phyloP scores from a whole-genome alignment of 2,113 vertebrate species.

The Cranoglanis bouderius region DNA sequence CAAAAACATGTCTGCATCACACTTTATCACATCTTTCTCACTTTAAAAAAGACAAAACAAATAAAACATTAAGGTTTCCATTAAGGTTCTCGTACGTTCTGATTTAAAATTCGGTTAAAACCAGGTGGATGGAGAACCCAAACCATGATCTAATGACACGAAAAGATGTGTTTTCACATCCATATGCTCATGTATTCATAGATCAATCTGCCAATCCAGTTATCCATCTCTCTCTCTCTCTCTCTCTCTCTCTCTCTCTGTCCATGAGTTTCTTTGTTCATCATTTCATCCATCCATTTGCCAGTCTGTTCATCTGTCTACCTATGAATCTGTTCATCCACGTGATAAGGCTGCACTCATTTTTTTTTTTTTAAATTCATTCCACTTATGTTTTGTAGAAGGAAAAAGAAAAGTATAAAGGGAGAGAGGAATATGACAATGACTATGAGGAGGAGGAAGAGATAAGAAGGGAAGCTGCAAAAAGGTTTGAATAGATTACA shows the following conservation, averaged over 20 bases:
- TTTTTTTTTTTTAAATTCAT: background rate
- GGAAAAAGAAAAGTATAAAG: background rate
- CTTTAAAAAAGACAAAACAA: too few relatives aligned
- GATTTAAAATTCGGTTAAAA: background rate
- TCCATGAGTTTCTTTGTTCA: too few relatives aligned
- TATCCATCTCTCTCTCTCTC: too few relatives aligned
- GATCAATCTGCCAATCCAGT: background rate
- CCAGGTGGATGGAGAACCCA: background rate
- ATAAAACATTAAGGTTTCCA: too few relatives aligned
- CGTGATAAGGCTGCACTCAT: background rate
- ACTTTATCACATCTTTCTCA: background rate
- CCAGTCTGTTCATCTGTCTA: background rate
- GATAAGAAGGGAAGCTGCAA: background rate
- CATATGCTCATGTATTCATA: background rate
- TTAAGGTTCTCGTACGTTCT: background rate
- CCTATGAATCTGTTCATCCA: background rate
- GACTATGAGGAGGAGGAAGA: background rate
- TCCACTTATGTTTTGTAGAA: background rate
- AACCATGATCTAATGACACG: too few relatives aligned
- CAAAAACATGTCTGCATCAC: background rate
- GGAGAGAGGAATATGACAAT: background rate
- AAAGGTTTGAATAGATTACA: conserved; percentile 2
- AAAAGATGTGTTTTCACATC: too few relatives aligned
- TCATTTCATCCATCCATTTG: background rate
- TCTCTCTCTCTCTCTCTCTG: background rate